Conservation (phyloP, 2,888 invertebrate species). For the Conus canariensis region DNA sequence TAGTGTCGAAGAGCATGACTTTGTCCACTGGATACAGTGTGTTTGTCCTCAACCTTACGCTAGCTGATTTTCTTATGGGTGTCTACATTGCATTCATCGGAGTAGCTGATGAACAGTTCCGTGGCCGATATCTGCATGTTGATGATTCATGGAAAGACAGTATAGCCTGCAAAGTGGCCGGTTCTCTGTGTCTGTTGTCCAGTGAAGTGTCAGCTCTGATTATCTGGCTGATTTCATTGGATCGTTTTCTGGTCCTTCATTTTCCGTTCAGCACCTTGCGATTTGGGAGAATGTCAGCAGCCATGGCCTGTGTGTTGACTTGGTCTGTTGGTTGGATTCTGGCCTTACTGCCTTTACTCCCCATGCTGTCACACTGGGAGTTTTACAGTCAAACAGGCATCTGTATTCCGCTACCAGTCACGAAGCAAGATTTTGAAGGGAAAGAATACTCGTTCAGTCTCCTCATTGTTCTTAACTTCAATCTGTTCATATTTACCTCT, state of each 20-base stretch:
- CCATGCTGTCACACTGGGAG: background rate
- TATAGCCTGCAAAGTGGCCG: background rate
- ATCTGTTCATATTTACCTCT: background rate
- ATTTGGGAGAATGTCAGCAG: background rate
- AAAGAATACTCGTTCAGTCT: background rate
- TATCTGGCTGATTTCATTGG: background rate
- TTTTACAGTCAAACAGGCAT: background rate
- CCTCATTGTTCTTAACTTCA: background rate
- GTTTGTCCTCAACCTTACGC: background rate
- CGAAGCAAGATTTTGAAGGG: background rate
- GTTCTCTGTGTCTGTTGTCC: slow-evolving; percentile 1
- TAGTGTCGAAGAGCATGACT: background rate
- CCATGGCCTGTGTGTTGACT: background rate
- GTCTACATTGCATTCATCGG: background rate
- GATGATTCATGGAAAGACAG: background rate
- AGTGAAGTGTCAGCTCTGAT: slow-evolving; percentile 18
- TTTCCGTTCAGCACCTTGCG: background rate
- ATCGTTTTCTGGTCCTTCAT: background rate
- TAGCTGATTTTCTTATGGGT: background rate
- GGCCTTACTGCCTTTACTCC: background rate
- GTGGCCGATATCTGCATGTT: background rate
- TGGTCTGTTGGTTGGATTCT: background rate
- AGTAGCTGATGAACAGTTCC: background rate
- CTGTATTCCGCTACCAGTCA: slow-evolving; percentile 1
- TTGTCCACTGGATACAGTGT: background rate